These are phyloP conservation scores for Pogonus chalceus DNA, from an alignment of 1,140 invertebrate species.

Conservation along the genomic window DNA sequence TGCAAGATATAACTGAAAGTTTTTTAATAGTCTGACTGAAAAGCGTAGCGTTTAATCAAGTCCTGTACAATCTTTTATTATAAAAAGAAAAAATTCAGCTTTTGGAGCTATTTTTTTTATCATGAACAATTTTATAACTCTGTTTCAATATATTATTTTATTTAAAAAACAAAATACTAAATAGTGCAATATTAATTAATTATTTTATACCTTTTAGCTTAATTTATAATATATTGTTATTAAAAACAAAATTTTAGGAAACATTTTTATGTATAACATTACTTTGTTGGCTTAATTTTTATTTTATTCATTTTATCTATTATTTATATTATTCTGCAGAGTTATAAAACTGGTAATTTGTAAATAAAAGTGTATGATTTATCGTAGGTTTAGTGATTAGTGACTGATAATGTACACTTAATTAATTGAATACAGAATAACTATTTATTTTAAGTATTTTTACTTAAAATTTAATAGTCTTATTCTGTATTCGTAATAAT, in stretches of 20 bases:
- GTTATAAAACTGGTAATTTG: slow-evolving; percentile 1
- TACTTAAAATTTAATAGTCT: neutral
- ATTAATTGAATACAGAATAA: neutral
- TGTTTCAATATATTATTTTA: neutral
- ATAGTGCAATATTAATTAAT: no score
- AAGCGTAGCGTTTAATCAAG: neutral
- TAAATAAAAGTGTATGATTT: slow-evolving; percentile 2
- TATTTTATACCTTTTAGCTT: no score
- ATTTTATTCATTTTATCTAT: neutral
- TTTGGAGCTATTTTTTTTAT: neutral
- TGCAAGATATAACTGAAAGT: neutral
- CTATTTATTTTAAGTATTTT: neutral
- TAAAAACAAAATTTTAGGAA: no score
- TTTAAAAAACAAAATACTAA: no score
- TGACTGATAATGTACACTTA: slow-evolving; percentile 6
- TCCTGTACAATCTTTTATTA: neutral
- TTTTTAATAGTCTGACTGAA: neutral
- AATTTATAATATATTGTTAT: no score
- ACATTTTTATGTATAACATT: no score
- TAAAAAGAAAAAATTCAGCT: neutral
- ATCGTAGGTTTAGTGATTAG: neutral
- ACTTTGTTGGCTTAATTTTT: no score
- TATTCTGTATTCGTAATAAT: neutral
- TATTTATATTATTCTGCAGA: neutral
- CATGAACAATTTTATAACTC: neutral